Percentiles rank a stretch among this genome's conserved stretches.
Conservation (phyloP, 2,888 invertebrate genomes). For the Fragum whitleyi region DNA sequence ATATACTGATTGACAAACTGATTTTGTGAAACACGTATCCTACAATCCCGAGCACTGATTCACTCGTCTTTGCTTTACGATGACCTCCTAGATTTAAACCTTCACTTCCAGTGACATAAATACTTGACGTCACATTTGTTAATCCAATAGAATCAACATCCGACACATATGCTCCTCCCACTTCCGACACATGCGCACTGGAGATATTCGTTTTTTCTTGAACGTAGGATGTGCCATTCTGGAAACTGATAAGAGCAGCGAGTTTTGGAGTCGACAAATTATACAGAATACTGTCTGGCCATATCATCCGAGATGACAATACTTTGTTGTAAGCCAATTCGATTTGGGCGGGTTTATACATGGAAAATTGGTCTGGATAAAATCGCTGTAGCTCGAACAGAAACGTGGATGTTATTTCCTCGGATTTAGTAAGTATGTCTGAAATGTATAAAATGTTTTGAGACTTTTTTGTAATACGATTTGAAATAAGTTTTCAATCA, state of each 20-base stretch:
- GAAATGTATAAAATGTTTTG: conserved; percentile 41
- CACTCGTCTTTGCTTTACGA: neutral
- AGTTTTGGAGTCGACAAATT: conserved; percentile 5
- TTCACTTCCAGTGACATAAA: neutral
- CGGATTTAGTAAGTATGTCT: conserved; percentile 70
- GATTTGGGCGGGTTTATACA: conserved; percentile 51
- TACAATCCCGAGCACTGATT: conserved; percentile 44
- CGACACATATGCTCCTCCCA: conserved; percentile 1
- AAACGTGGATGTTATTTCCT: conserved; percentile 63
- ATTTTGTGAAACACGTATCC: conserved; percentile 61
- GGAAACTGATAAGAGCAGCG: neutral
- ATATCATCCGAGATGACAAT: conserved; percentile 62
- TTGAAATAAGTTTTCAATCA: no score
- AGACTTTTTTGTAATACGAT: no score
- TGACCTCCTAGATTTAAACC: conserved; percentile 3
- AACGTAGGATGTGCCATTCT: neutral
- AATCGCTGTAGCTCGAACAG: conserved; percentile 54
- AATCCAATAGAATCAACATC: neutral
- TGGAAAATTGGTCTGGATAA: conserved; percentile 66
- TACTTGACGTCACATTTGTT: conserved; percentile 11
- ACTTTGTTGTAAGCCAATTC: conserved; percentile 65
- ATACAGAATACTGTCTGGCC: conserved; percentile 34
- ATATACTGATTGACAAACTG: conserved; percentile 75
- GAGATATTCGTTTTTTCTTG: conserved; percentile 13
- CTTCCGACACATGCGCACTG: neutral